Conservation (phyloP, 1,140 invertebrate genomes). For the Dendroctonus valens region DNA sequence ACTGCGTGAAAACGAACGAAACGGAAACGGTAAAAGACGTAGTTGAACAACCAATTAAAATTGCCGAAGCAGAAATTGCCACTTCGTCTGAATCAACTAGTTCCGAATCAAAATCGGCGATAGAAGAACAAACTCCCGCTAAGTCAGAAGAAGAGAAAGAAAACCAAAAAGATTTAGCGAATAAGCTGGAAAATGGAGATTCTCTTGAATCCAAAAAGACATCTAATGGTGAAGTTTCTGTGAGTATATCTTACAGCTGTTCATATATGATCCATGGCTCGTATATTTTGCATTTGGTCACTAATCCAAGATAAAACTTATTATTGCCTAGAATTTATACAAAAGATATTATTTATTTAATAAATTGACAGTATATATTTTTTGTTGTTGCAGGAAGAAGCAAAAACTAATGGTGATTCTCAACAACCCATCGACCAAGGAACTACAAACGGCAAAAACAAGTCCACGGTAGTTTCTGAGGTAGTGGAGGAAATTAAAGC, state of each 20-base stretch:
- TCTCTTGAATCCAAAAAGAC: not conserved
- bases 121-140: not conserved
- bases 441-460: conserved; percentile 9
- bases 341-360: no score
- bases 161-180: conserved; percentile 28
- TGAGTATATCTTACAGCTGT: not conserved
- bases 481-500: conserved; percentile 22
- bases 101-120: conserved; percentile 10
- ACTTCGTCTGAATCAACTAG: conserved; percentile 5
- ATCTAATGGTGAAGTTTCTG: conserved; percentile 14
- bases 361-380: not conserved
- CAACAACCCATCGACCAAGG: not conserved
- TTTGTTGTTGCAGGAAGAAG: conserved; percentile 8
- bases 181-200: conserved; percentile 25
- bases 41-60: not conserved
- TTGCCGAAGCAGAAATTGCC: not conserved
- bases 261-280: no score
- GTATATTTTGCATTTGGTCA: no score
- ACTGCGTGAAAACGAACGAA: not conserved
- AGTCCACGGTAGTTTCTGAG: not conserved
- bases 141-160: conserved; percentile 26
- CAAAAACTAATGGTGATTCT: conserved; percentile 25
- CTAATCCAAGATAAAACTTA: no score
- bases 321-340: no score
- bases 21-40: not conserved